Evolutionary conservation across 1,140 invertebrate genomes (phyloP).

Genomic region (Daktulosphaira vitifoliae): DNA sequence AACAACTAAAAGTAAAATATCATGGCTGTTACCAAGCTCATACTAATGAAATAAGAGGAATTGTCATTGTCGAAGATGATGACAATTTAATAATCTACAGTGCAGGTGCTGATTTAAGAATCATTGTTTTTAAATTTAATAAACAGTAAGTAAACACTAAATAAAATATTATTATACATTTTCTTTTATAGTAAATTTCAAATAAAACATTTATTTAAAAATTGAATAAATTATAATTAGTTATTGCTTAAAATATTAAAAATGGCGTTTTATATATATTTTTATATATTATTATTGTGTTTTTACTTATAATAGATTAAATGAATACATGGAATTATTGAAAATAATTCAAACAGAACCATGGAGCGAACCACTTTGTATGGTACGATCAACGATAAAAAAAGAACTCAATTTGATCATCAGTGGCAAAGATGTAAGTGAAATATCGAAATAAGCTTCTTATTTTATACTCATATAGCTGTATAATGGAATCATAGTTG

Average conservation of each 20-base stretch:
- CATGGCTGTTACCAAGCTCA: slow-evolving; percentile 11
- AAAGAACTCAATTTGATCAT: background rate
- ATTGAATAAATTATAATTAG: no score
- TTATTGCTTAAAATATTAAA: no score
- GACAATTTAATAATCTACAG: background rate
- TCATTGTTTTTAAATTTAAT: background rate
- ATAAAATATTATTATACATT: no score
- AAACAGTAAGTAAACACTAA: slow-evolving; percentile 17
- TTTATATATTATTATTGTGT: no score
- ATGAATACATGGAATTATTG: background rate
- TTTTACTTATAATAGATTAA: background rate
- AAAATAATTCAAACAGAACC: background rate
- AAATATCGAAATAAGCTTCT: no score
- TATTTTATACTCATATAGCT: no score
- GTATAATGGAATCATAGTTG: background rate
- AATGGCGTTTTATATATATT: no score
- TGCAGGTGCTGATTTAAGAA: slow-evolving; percentile 2
- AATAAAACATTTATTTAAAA: no score
- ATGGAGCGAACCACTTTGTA: background rate
- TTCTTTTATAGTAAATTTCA: no score
- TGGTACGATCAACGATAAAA: background rate
- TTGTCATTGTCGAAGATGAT: background rate
- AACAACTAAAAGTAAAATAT: background rate
- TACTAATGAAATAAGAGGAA: background rate
- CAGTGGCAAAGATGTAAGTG: slow-evolving; percentile 5